A percentile compares a stretch with the other conserved stretches of the same genome.
These are phyloP conservation scores for Temnothorax rugatulus DNA, from an alignment of 2,888 invertebrate species.

Conservation along the genomic window DNA sequence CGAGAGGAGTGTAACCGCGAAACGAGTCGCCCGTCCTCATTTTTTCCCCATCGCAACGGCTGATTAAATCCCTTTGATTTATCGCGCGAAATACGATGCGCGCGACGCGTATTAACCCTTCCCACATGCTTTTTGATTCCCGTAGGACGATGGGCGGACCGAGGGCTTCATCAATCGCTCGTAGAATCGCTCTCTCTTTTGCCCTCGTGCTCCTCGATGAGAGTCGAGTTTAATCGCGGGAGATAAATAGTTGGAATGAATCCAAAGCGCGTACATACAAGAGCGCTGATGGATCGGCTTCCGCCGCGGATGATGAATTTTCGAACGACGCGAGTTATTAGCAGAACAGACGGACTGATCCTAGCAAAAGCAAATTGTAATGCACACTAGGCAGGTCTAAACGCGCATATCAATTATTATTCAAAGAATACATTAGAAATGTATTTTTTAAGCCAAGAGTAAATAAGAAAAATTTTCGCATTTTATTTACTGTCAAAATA, in stretches of 20 bases:
- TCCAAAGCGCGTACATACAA: conserved; percentile 25
- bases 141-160: conserved; percentile 54
- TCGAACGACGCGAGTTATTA: conserved; percentile 25
- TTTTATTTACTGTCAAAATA: neutral
- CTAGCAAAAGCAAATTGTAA: neutral
- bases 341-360: neutral
- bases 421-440: neutral
- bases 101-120: conserved; percentile 58
- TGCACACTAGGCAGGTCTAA: neutral
- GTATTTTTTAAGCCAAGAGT: neutral
- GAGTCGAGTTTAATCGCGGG: conserved; percentile 44
- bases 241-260: conserved; percentile 51
- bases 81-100: conserved; percentile 60
- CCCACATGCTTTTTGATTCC: conserved; percentile 58
- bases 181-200: conserved; percentile 7
- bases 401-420: neutral
- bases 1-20: conserved; percentile 19
- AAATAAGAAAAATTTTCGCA: neutral
- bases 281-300: conserved; percentile 25
- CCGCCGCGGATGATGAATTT: conserved; percentile 18
- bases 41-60: conserved; percentile 43
- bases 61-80: conserved; percentile 67
- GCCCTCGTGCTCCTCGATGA: conserved; percentile 28
- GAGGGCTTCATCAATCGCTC: conserved; percentile 39
- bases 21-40: conserved; percentile 22